Base-by-base conservation (phyloP, 2,888 invertebrate genomes). In the Frankliniella fusca region DNA sequence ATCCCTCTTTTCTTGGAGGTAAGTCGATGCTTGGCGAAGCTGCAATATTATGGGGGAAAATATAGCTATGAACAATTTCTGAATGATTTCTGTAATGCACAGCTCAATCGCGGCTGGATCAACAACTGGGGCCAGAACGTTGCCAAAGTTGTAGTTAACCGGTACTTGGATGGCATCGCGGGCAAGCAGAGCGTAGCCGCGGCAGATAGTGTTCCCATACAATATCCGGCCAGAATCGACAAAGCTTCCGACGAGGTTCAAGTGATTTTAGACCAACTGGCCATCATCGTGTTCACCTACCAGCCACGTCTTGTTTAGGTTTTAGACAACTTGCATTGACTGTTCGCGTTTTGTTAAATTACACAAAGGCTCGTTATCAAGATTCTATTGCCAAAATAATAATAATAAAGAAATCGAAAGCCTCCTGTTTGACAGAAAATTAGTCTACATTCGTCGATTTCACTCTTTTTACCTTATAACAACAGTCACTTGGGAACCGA, bases 111-210 rank as follows among this genome's bases (percentile, higher is more conserved):
- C 20, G 20, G 20, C 65, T 65, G 65, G 65, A 65, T 65, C 65
- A 65, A 65, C 65, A 65, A 65, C 65, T 65, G 65, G 65, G 65
- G 65, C n/a, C 20, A 65, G n/a, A n/a, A n/a, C 9, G 65, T 65
- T 2, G 18, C 65, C 20, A 18, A 65, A n/a, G 8, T 9, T 9
- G 65, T 65, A 15, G 65, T 65, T 7, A 65, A 65, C 65, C 65
- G 65, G 9, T 65, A 65, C 20, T n/a, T 65, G n/a, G 65, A 65
- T 8, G 65, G 20, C 65, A 65, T 65, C 5, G n/a, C 18, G 10
- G 65, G 65, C 65, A 65, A 65, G 65, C 15, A 15, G 20, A n/a
- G 18, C 9, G 20, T 9, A 18, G 18, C n/a, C 2, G n/a, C 2
- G 9, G 15, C n/a, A 18, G 38, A 5, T 38, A 38, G 38, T 38